Evolutionary conservation across 1,140 invertebrate genomes (phyloP), one percentile per base, ranked within the genome.

Genomic region (Hormaphis cornu): DNA sequence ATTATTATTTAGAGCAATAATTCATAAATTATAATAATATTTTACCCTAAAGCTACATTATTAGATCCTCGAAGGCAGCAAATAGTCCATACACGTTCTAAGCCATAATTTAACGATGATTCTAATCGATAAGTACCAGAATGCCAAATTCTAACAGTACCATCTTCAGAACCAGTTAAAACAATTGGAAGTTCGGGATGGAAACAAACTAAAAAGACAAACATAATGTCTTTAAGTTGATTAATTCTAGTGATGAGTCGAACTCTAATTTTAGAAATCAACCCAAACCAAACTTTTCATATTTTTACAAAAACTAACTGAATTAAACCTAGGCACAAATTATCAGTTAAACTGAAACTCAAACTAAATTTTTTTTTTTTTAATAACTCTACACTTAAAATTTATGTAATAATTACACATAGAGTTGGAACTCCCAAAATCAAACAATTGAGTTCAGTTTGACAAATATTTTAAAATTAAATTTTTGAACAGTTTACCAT

Each of bases 101-200:
- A 87, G 0, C 96, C 97, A 81, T 99, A 99, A 80, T 98, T 99
- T 1, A 99, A 81, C 0, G 94, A 97, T 12, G 90, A 95, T 79
- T 99, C 97, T 22, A 99, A 79, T 46, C 93, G 83, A 79, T 98
- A 97, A 0, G 97, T 99, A 73, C 96, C 97, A 0, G 95, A 91
- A 79, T 99, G 96, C 97, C 97, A 99, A 24, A 99, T 88, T 71
- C 93, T 81, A 1, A 98, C 91, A 37, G 93, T 95, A 30, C 91
- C 92, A 81, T 99, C 97, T 81, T 99, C 97, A 3, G 95, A 97
- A 2, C 96, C 97, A 9, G 96, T 98, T 52, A 99, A 79, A 54
- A 99, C 89, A 66, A 99, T 94, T 0, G 97, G 97, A 56, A 99
- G 79, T 78, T 98, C 96, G 0, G 97, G 96, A 81, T 99, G 97